These are phyloP conservation scores for Setophaga coronata DNA, from an alignment of 2,113 vertebrate species.

Conservation along the genomic window DNA sequence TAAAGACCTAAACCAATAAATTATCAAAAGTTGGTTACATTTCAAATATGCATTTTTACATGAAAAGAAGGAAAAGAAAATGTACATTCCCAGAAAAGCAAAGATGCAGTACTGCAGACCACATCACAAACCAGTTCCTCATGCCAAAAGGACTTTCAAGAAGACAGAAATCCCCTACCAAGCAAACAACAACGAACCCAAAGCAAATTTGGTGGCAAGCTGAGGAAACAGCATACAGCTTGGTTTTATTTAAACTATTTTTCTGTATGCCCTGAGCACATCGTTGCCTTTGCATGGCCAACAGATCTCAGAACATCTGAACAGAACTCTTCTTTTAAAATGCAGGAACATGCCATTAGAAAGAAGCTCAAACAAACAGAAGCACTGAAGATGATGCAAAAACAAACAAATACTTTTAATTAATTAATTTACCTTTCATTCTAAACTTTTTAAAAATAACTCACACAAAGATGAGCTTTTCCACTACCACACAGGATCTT, in stretches of 20 bases:
- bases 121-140: not conserved
- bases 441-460: not conserved
- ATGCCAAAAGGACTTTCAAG: constrained; percentile 1
- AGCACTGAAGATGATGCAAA: not conserved
- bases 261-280: not conserved
- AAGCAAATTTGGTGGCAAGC: constrained; percentile 3
- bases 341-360: not conserved
- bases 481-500: not conserved
- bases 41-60: not conserved
- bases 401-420: not conserved
- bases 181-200: not conserved
- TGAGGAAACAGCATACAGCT: constrained; percentile 15
- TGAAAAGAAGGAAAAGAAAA: not conserved
- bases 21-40: not conserved
- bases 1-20: not conserved
- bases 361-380: not conserved
- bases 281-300: not conserved
- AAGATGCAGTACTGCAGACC: not conserved
- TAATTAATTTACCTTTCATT: not conserved
- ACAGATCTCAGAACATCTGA: not conserved
- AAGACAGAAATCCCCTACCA: constrained; percentile 12
- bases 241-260: constrained; percentile 5
- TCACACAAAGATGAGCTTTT: not conserved
- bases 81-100: not conserved
- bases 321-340: not conserved